Evolutionary conservation across 2,888 invertebrate genomes (phyloP), one percentile per base, ranked within the genome.

Genomic region (Cerastis leucographa): DNA sequence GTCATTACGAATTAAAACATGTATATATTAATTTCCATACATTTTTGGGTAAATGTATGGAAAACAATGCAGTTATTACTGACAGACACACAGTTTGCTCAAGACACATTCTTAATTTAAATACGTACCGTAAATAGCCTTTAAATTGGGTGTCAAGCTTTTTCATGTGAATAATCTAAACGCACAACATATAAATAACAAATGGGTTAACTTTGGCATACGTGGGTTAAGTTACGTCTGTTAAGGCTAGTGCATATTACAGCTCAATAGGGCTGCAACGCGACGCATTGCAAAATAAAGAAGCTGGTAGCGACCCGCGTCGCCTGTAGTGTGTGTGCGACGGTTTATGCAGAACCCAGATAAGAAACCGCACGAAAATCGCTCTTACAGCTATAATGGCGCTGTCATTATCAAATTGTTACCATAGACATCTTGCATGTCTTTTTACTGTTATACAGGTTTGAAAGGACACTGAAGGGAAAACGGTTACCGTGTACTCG

Each of bases 111-210:
- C 65, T 76, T 70, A 73, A 65, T 65, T 25, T 71, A 81, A 77
- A 67, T 12, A 71, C 12, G n/a, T 65, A 72, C 66, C 46, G 66
- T 74, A 67, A 83, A 67, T 61, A 7, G 19, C 59, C 62, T 76
- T 79, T 73, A 80, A 83, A 84, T 77, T 84, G 84, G 85, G 85
- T 84, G 35, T 76, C 65, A 71, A 85, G 84, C 84, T 84, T 84
- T 49, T 71, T 84, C 73, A 85, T 84, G 78, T 84, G 66, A 84
- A 84, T 84, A 81, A 84, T 84, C 84, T 84, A 84, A 83, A 66
- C 54, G 51, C 81, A 78, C 66, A 74, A 76, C 67, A 78, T 65
- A 73, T 76, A 80, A 83, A 83, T 79, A 84, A 84, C 84, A 75
- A 84, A 85, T 74, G 81, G 85, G 81, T 78, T 76, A 66, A 81